Evolutionary conservation across 1,140 invertebrate genomes (phyloP).

Genomic region (Aphis gossypii): DNA sequence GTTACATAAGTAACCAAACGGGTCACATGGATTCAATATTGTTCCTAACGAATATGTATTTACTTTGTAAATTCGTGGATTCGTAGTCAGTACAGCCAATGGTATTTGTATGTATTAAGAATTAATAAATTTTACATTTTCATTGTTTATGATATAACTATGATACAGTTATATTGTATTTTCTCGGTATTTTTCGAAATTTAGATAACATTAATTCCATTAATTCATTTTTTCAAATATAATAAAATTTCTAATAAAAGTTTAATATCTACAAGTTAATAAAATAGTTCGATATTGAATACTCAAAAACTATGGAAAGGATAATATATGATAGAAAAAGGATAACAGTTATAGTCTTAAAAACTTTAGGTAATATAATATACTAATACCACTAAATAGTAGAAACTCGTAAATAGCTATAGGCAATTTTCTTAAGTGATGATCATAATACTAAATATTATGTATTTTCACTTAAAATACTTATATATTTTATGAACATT

Average conservation of each 20-base stretch:
- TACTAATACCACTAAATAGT: not conserved
- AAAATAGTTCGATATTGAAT: not conserved
- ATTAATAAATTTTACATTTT: no score
- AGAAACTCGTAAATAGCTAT: not conserved
- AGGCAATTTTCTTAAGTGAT: no score
- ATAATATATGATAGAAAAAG: not conserved
- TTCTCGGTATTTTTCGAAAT: no score
- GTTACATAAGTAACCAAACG: not conserved
- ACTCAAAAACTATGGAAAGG: not conserved
- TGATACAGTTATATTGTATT: no score
- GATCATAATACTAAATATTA: no score
- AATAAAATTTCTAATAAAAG: not conserved
- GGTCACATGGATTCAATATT: not conserved
- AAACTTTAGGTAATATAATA: not conserved
- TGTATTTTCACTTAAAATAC: no score
- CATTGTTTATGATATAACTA: no score
- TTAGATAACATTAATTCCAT: no score
- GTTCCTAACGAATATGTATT: not conserved
- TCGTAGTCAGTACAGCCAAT: no score
- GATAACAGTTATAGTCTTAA: not conserved
- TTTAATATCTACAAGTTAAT: not conserved
- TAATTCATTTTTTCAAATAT: not conserved
- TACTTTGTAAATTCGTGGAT: no score
- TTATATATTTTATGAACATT: no score
- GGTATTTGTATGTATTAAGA: no score